Evolutionary conservation across 2,113 vertebrate genomes (phyloP).

Genomic region (Daphoenositta chrysoptera): DNA sequence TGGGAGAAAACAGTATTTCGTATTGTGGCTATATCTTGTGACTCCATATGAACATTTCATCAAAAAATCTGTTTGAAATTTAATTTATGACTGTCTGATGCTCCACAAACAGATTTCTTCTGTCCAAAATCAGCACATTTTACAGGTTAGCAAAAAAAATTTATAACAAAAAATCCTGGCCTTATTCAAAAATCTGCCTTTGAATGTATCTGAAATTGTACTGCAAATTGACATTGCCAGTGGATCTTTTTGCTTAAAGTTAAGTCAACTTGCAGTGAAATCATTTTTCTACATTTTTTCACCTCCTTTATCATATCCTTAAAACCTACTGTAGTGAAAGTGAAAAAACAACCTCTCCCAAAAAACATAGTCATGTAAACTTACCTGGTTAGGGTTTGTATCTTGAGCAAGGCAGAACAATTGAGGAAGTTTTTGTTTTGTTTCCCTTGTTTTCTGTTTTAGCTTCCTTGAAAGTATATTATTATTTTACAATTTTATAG

Average conservation of each 20-base stretch:
- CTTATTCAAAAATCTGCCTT: neutral
- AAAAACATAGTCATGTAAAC: neutral
- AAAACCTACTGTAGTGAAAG: neutral
- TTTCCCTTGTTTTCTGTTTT: neutral
- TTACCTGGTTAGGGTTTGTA: accelerated
- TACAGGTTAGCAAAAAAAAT: neutral
- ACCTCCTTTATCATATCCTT: neutral
- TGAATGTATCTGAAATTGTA: neutral
- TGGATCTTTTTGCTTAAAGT: neutral
- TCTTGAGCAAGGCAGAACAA: neutral
- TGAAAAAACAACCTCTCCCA: neutral
- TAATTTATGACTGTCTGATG: neutral
- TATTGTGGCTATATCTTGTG: neutral
- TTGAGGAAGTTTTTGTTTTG: neutral
- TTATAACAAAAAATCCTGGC: neutral
- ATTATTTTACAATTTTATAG: neutral
- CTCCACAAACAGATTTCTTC: neutral
- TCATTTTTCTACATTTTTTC: neutral
- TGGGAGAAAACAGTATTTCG: accelerated
- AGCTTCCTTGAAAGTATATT: neutral
- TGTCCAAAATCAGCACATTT: neutral
- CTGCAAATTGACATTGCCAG: neutral
- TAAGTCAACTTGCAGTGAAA: neutral
- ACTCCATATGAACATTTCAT: neutral
- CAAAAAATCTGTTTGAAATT: neutral